Base-by-base conservation (phyloP, 2,888 invertebrate genomes). In the Dynastes hyllus region DNA sequence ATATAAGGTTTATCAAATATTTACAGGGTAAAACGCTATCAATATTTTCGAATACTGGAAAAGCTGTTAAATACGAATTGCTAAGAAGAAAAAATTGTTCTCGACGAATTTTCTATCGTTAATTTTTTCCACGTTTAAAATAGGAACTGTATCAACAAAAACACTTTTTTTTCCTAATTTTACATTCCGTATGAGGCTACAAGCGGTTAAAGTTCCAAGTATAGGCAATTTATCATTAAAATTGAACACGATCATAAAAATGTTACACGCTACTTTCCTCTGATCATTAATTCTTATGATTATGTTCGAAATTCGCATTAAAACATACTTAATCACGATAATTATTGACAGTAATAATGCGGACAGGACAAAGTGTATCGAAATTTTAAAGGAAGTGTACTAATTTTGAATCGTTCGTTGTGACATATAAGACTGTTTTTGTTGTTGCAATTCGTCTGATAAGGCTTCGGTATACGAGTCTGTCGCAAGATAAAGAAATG, bases 281-380 rank as follows among this genome's bases (percentile, higher is more conserved):
- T 3, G 13, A 40, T 51, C 9, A 29, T 69, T 63, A 29, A 63
- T 63, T 63, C 29, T 29, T 51, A 29, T 51, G 27, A 51, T 69
- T 69, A 51, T 51, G 29, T 51, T 29, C 51, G 69, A 53, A 69
- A 50, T 51, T 29, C 69, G n/a, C 40, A 50, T 67, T 67, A 50
- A 67, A 67, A 67, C 65, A 40, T 27, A 29, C 27, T 53, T 27
- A 69, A 69, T 69, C 69, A 51, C 51, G 69, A 69, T 69, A 69
- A 50, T 69, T 69, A 69, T 27, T 69, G 40, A 50, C 69, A 51
- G 69, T 27, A 51, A 51, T 69, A 69, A 63, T 32, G 63, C 63
- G 32, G 32, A 13, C 32, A 63, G 63, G 29, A 63, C 27, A 29
- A 11, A 22, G 32, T 32, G 13, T 32, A 63, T 32, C 63, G 63